Evolutionary conservation across 2,113 vertebrate genomes (phyloP), one percentile per base, ranked within the genome.

Genomic region (Scophthalmus maximus): DNA sequence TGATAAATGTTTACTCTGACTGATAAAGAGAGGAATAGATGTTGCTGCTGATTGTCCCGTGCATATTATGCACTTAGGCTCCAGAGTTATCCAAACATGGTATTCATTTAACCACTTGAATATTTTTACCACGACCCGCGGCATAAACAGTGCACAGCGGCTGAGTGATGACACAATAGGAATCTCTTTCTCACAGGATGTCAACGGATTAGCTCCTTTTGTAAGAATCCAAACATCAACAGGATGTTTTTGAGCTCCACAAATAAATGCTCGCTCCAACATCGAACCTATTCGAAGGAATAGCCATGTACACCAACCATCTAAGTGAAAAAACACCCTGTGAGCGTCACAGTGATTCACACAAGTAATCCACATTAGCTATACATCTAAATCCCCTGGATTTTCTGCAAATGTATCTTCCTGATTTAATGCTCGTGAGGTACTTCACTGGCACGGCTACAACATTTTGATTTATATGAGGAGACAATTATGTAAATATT

Each of bases 401-500:
- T 76, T 81, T 85, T 76, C 53, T 64, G 56, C 32, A 46, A 79
- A 87, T 76, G 46, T 25, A 68, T 81, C 68, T 72, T 76, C 59
- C 52, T 79, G 44, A 83, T 87, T 90, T 76, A 84, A 78, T 60
- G 47, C 66, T 59, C 46, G 11, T 72, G 71, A 87, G 55, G 65
- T 75, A 58, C 75, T 87, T 82, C 71, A 64, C 70, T 82, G 86
- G 76, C 89, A 57, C 27, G 6, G 26, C 36, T n/a, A 0, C 0
- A 42, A 50, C 60, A 62, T 65, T 82, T 73, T 81, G 68, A 90
- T 87, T 90, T 84, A 87, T 80, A 44, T 17, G 10, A 67, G 58
- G 55, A 74, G 63, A 82, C 58, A 32, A 52, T 65, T 80, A 38
- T 73, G 56, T 86, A 90, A 92, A 92, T 89, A 89, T 91, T 92